Percentiles rank a stretch among this genome's conserved stretches.
Evolutionary conservation across 2,113 vertebrate species (phyloP).

Genomic region (Aspidoscelis tigris): DNA sequence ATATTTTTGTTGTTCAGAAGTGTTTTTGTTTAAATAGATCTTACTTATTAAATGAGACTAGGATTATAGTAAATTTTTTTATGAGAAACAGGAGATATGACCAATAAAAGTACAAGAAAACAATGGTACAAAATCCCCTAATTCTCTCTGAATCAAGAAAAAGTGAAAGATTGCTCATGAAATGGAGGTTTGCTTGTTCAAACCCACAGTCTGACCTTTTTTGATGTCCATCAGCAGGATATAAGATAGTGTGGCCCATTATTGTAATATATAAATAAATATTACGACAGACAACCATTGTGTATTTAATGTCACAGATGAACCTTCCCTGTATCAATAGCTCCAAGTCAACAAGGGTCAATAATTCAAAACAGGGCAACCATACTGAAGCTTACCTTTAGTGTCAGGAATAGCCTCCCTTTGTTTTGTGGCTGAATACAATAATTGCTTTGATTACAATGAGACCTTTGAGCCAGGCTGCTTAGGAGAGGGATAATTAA

Average conservation of each 20-base stretch:
- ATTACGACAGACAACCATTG: conserved; percentile 52
- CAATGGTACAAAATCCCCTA: no score
- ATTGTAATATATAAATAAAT: conserved; percentile 59
- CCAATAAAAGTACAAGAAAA: no score
- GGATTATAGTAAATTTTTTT: no score
- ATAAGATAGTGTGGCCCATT: conserved; percentile 45
- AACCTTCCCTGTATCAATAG: conserved; percentile 24
- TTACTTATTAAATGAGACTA: no score
- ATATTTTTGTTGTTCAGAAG: no score
- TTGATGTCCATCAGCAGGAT: conserved; percentile 40
- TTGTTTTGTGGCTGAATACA: conserved; percentile 69
- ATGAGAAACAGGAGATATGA: no score
- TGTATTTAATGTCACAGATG: conserved; percentile 57
- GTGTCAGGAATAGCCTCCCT: conserved; percentile 43
- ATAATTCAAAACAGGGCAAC: conserved; percentile 33
- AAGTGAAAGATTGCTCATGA: not conserved
- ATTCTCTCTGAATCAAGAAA: not conserved
- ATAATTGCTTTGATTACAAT: conserved; percentile 76
- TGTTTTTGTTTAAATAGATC: no score
- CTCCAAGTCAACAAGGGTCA: conserved; percentile 10
- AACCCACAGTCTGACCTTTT: not conserved
- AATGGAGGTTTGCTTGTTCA: not conserved
- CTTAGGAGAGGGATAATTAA: conserved; percentile 70
- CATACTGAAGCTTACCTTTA: conserved; percentile 44
- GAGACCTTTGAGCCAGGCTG: conserved; percentile 70